phyloP scores from a whole-genome alignment of 2,113 vertebrate genomes.

The Stercorarius parasiticus region DNA sequence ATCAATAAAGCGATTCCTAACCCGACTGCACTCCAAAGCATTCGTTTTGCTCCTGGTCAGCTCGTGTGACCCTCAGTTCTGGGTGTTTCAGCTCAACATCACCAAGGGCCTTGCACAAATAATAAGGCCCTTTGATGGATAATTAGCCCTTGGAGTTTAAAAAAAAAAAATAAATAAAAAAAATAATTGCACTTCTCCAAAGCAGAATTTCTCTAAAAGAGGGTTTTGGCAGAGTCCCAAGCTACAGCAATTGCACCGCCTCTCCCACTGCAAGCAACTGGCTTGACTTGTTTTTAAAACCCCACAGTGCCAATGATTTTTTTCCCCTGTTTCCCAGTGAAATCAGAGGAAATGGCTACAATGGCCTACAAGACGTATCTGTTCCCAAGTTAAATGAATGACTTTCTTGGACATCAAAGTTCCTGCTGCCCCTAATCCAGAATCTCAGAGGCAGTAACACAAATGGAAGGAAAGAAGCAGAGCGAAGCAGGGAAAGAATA shows the following conservation, averaged over 20 bases:
- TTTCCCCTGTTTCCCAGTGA: background rate
- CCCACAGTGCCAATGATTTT: background rate
- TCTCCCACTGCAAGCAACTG: background rate
- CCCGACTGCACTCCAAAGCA: rapidly evolving
- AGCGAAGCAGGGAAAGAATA: background rate
- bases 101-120: background rate
- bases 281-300: background rate
- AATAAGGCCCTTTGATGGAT: background rate
- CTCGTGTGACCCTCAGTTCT: background rate
- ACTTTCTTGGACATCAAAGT: background rate
- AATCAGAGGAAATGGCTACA: background rate
- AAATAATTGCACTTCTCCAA: background rate
- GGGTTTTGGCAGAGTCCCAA: background rate
- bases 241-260: background rate
- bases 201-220: background rate
- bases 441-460: background rate
- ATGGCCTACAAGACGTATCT: background rate
- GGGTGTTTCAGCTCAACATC: background rate
- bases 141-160: background rate
- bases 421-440: background rate
- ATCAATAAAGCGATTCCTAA: background rate
- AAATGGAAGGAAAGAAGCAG: too few species aligned
- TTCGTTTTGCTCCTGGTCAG: background rate
- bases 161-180: too few species aligned
- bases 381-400: background rate